These are phyloP conservation scores for Camponotus pennsylvanicus DNA, from an alignment of 1,140 invertebrate genomes.

Conservation along the genomic window DNA sequence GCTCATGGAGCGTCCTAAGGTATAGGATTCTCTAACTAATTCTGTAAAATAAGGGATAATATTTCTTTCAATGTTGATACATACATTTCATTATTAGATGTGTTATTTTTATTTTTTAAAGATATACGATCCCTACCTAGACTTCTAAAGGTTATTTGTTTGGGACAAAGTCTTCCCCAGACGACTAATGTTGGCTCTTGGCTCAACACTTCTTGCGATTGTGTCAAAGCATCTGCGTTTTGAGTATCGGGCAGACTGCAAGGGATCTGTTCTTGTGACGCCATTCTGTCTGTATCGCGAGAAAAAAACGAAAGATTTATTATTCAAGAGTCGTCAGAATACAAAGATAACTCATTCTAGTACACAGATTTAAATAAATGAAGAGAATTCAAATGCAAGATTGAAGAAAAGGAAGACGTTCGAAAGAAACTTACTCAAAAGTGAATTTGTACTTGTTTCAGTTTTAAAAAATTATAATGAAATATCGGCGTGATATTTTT, in stretches of 20 bases:
- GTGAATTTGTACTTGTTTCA: neutral
- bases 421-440: neutral
- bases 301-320: neutral
- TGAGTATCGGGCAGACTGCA: constrained; percentile 77
- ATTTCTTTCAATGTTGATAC: too few relatives aligned
- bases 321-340: neutral
- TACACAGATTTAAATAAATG: too few relatives aligned
- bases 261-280: constrained; percentile 56
- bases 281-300: neutral
- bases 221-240: constrained; percentile 71
- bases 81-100: too few relatives aligned
- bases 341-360: neutral
- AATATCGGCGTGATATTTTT: neutral
- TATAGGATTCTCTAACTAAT: constrained; percentile 76
- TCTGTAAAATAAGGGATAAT: constrained; percentile 60
- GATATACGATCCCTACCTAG: constrained; percentile 71
- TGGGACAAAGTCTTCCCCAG: constrained; percentile 79
- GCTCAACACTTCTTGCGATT: constrained; percentile 67
- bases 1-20: constrained; percentile 72
- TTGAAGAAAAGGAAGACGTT: neutral
- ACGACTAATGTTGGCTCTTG: constrained; percentile 31
- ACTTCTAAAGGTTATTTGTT: constrained; percentile 45
- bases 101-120: neutral
- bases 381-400: neutral
- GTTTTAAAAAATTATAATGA: neutral